These are phyloP conservation scores for Eubucco bourcierii DNA, from an alignment of 2,113 vertebrate species.

Conservation along the genomic window DNA sequence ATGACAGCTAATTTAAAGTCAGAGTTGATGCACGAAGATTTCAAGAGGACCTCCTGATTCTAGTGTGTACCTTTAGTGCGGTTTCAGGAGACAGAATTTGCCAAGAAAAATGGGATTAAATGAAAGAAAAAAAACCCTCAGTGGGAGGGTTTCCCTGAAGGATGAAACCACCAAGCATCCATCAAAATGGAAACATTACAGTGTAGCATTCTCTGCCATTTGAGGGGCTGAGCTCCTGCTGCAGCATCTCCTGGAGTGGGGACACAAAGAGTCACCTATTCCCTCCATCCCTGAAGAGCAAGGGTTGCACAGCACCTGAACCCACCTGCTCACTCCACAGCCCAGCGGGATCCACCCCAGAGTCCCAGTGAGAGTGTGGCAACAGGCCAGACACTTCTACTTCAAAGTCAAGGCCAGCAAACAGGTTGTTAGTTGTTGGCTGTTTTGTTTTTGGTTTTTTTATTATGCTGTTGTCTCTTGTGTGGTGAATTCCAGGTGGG, in stretches of 20 bases:
- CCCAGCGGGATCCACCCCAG: slow-evolving; percentile 19
- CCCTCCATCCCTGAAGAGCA: neutral
- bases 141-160: neutral
- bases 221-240: neutral
- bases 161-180: neutral
- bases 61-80: neutral
- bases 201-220: neutral
- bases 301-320: slow-evolving; percentile 42
- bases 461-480: neutral
- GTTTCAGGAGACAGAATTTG: neutral
- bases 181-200: rapidly evolving
- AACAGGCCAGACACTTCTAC: slow-evolving; percentile 61
- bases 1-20: neutral
- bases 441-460: too few relatives aligned
- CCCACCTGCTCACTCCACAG: slow-evolving; percentile 61
- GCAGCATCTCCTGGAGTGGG: neutral
- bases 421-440: slow-evolving; percentile 16
- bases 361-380: slow-evolving; percentile 36
- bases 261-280: neutral
- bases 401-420: slow-evolving; percentile 62
- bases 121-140: neutral
- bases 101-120: neutral
- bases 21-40: neutral
- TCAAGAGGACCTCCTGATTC: neutral
- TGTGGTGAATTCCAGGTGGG: slow-evolving; percentile 4